Base-by-base conservation (phyloP, 2,113 vertebrate species). In the Ptilorrhoa leucosticta region DNA sequence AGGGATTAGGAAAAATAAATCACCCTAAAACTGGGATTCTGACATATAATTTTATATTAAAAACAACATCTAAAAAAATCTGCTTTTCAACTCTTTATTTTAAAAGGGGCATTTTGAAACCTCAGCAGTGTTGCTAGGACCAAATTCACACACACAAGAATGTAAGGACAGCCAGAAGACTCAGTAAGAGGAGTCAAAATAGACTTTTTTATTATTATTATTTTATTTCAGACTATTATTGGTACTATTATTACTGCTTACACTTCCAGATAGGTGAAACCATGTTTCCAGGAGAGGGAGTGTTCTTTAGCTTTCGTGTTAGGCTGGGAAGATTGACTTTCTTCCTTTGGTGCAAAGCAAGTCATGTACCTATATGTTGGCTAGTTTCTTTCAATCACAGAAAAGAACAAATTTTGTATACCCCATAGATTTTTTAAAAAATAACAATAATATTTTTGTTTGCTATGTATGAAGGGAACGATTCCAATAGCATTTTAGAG, bases 141-240 rank as follows among this genome's bases (percentile, higher is more conserved):
- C 33, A 33, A n/a, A 58, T 73, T 61, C 23, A 50, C 15, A 28
- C 3, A n/a, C 2, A 7, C 4, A 33, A 40, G 4, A 37, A 33
- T 8, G 3, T n/a, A 47, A 53, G 20, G 15, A 48, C 26, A 45
- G 40, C 10, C 13, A 22, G 44, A 85, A 89, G 9, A 37, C 12
- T 39, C 9, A 13, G 8, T 33, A 82, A 47, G 18, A 14, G 44
- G 4, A 65, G n/a, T 2, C 19, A 30, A 68, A 88, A 44, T 12
- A 44, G 2, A 35, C 2, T 7, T 31, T 2, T 20, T 57, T 33
- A 11, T 26, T 7, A 30, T 15, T 17, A 22, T 8, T 4, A 10
- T 31, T 48, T 47, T 12, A 3, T n/a, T 60, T 42, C 28, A 37
- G 13, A 40, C 7, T 37, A 10, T 28, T 66, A 54, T n/a, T 56